A percentile compares a stretch with the other conserved stretches of the same genome.
Evolutionary conservation across 2,797 vertebrate species (phyloP).

Genomic region (Spizella passerina): DNA sequence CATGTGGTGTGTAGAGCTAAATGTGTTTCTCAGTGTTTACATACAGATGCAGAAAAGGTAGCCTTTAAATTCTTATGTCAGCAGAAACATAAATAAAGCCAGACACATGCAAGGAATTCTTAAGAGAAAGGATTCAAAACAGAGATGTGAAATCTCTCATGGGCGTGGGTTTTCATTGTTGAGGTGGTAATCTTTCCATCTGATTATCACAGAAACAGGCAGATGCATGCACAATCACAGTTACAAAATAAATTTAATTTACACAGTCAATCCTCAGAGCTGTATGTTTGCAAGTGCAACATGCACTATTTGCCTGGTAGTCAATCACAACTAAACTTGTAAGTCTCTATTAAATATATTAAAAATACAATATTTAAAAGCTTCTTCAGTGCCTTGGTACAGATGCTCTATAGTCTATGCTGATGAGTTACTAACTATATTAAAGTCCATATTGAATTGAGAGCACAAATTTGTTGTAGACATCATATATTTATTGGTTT

Average conservation of each 20-base stretch:
- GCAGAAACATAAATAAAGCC: neutral
- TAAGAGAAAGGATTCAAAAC: neutral
- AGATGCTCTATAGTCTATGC: neutral
- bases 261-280: neutral
- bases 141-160: neutral
- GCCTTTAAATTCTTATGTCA: neutral
- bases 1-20: neutral
- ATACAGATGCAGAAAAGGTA: neutral
- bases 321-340: neutral
- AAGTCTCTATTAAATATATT: neutral
- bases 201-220: neutral
- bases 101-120: neutral
- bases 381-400: neutral
- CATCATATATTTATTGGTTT: neutral
- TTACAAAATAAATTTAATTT: slow-evolving; percentile 21
- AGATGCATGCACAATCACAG: neutral
- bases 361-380: neutral
- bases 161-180: neutral
- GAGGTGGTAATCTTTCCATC: neutral
- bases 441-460: neutral
- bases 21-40: neutral
- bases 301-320: neutral
- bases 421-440: neutral
- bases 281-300: neutral
- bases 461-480: neutral